Evolutionary conservation across 2,888 invertebrate species (phyloP), one percentile per base, ranked within the genome.

Genomic region (Saturnia pavonia): DNA sequence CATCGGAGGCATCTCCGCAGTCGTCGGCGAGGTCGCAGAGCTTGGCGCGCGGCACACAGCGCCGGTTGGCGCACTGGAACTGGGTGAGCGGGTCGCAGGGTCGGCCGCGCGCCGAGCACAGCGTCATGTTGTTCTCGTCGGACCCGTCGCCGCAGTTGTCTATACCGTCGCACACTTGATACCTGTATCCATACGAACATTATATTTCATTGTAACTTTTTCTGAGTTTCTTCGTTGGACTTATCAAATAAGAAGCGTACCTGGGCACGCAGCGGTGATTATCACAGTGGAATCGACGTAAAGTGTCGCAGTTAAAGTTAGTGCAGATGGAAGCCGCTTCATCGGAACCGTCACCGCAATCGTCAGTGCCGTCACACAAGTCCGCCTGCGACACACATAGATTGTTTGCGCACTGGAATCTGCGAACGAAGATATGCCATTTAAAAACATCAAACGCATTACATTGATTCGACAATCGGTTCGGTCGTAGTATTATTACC

Each of bases 111-210:
- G 95, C 94, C 1, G 96, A 96, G 85, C 98, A 98, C 71, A 98
- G 91, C 0, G 98, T 98, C 95, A 98, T 97, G 89, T 98, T 98
- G 89, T 98, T 98, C 90, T 99, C 99, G 89, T 99, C 99, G 0
- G 97, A 97, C 12, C 98, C 98, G 88, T 99, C 99, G 54, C 98
- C 97, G 88, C 99, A 99, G 88, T 99, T 98, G 88, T 98, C 97
- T 25, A 97, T 95, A 45, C 97, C 97, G 89, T 99, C 99, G 88
- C 99, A 99, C 12, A 98, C 95, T 83, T 97, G 97, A 83, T 97
- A 97, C 72, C 94, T 94, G 76, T 0, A 19, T 22, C 54, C 7
- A 54, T 22, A 22, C 54, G 3, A 22, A 54, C 11, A 1, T 54
- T 11, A 11, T 11, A n/a, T 65, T 22, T 7, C 40, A 8, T 4